Evolutionary conservation across 2,113 vertebrate genomes (phyloP).

Genomic region (Rousettus leschenaultii): DNA sequence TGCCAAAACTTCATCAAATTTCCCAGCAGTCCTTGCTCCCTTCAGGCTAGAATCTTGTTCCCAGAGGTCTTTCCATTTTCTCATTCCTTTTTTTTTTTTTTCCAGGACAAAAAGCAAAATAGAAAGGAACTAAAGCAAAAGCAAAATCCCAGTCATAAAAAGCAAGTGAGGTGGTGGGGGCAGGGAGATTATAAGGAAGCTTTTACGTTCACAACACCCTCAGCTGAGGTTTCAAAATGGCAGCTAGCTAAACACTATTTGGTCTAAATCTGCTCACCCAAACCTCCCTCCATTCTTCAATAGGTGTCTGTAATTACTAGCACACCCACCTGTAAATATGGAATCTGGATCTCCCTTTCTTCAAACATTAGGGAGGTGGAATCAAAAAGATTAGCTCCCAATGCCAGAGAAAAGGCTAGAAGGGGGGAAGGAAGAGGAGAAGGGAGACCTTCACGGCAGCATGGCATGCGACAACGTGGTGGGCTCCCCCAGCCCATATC

Average conservation of each 20-base stretch:
- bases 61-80: background rate
- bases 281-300: background rate
- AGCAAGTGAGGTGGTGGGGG: background rate
- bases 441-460: conserved; percentile 42
- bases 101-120: background rate
- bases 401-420: background rate
- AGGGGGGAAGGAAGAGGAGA: background rate
- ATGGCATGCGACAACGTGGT: conserved; percentile 46
- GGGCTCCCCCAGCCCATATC: conserved; percentile 22
- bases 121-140: background rate
- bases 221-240: conserved; percentile 39
- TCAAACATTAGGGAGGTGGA: conserved; percentile 37
- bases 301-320: background rate
- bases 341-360: background rate
- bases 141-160: background rate
- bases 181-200: background rate
- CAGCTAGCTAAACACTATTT: background rate
- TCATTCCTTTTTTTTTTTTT: background rate
- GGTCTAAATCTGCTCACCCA: background rate
- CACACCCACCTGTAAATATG: background rate
- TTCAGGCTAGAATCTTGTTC: background rate
- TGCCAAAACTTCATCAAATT: background rate
- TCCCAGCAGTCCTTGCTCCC: conserved; percentile 24
- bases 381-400: background rate
- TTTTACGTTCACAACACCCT: background rate